Conservation (phyloP, 1,140 invertebrate species). For the Bombus polaris region DNA sequence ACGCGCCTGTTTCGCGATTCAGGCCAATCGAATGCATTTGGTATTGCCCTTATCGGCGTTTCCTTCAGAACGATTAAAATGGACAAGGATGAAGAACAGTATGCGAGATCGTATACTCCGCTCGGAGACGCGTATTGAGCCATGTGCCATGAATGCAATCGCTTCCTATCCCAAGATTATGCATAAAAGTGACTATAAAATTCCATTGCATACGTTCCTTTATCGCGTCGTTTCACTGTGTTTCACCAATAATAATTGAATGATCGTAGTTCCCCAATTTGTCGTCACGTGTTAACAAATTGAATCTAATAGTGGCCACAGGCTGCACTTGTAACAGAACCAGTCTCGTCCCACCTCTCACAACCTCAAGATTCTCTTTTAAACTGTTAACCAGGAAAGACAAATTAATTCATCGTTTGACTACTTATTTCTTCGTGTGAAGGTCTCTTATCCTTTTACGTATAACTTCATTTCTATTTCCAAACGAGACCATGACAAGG, state of each 20-base stretch:
- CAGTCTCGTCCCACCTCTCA: too few species aligned
- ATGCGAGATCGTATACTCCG: neutral
- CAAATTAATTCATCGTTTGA: neutral
- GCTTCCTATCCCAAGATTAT: slow-evolving; percentile 7
- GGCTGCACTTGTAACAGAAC: too few species aligned
- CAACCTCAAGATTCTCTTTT: neutral
- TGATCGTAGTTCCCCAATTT: neutral
- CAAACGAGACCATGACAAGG: too few species aligned
- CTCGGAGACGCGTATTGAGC: too few species aligned
- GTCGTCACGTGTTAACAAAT: neutral
- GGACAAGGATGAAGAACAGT: neutral
- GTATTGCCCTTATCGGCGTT: slow-evolving; percentile 46
- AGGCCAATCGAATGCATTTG: slow-evolving; percentile 31
- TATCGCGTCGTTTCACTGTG: neutral
- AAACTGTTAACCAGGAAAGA: neutral
- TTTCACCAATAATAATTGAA: neutral
- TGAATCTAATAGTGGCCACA: neutral
- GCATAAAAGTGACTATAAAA: neutral
- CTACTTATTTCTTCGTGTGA: too few species aligned
- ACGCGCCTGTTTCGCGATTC: slow-evolving; percentile 38
- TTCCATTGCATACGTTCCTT: neutral
- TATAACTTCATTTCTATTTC: too few species aligned
- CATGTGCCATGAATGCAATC: neutral
- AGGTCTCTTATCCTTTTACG: neutral
- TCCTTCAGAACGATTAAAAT: slow-evolving; percentile 29